phyloP scores from a whole-genome alignment of 2,888 invertebrate species.

The Cremastobaeus sp. region DNA sequence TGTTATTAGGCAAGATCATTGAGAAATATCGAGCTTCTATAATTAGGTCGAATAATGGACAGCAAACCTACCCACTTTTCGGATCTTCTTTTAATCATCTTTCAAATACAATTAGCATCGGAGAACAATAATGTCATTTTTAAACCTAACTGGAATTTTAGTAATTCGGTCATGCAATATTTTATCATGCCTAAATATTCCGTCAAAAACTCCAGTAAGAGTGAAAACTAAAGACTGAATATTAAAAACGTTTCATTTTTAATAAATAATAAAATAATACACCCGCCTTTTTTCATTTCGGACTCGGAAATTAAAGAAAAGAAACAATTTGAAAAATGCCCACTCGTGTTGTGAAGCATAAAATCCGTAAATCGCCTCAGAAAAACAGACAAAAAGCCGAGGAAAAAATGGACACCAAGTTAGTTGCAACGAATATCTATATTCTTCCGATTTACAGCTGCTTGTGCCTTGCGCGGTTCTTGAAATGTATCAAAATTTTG shows the following conservation, averaged over 20 bases:
- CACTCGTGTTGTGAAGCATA: slow-evolving; percentile 26
- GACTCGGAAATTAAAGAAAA: slow-evolving; percentile 3
- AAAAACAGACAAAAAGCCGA: slow-evolving; percentile 20
- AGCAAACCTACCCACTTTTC: no score
- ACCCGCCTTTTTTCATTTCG: not conserved
- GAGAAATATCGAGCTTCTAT: slow-evolving; percentile 65
- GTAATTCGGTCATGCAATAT: no score
- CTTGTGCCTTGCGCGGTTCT: slow-evolving; percentile 20
- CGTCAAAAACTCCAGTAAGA: no score
- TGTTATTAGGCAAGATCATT: slow-evolving; percentile 70
- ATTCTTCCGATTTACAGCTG: slow-evolving; percentile 25
- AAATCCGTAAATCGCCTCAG: slow-evolving; percentile 38
- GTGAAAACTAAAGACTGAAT: no score
- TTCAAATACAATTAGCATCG: no score
- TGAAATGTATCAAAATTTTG: slow-evolving; percentile 1
- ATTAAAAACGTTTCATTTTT: slow-evolving; percentile 11
- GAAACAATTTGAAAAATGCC: not conserved
- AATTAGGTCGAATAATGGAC: slow-evolving; percentile 69
- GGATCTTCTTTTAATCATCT: no score
- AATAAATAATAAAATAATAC: no score
- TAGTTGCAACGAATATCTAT: slow-evolving; percentile 24
- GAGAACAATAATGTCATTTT: no score
- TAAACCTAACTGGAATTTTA: no score
- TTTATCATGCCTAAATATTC: no score
- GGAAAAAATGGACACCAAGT: slow-evolving; percentile 19